Evolutionary conservation across 2,113 vertebrate genomes (phyloP).

Genomic region (Galemys pyrenaicus): DNA sequence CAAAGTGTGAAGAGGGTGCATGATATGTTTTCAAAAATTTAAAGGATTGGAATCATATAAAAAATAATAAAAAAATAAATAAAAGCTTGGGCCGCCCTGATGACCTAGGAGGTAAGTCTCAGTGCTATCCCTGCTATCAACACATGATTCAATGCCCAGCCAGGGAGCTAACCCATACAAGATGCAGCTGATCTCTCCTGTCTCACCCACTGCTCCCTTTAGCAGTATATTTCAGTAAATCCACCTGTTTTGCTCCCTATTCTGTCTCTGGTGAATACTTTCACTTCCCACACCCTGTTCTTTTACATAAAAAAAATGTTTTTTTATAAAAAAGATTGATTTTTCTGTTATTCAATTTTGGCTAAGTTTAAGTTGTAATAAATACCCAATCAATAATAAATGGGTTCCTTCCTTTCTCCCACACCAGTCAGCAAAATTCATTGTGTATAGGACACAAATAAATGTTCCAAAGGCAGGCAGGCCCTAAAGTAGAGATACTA

Average conservation of each 20-base stretch:
- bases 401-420: neutral
- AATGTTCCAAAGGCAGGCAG: neutral
- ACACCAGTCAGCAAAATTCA: neutral
- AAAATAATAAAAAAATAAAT: neutral
- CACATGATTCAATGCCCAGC: too few species aligned
- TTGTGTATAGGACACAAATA: neutral
- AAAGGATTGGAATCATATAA: neutral
- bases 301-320: too few species aligned
- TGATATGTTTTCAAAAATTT: neutral
- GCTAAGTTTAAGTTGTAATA: constrained; percentile 1
- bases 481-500: neutral
- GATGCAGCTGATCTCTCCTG: too few species aligned
- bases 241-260: neutral
- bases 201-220: too few species aligned
- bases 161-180: too few species aligned
- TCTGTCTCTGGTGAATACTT: too few species aligned
- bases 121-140: too few species aligned
- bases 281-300: too few species aligned
- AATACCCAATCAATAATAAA: neutral
- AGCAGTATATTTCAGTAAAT: neutral
- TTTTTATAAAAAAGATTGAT: neutral
- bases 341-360: neutral
- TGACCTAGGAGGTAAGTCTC: too few species aligned
- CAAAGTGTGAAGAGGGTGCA: neutral
- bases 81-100: neutral